Evolutionary conservation across 1,140 invertebrate species (phyloP).

Genomic region (Polypedilum vanderplanki): DNA sequence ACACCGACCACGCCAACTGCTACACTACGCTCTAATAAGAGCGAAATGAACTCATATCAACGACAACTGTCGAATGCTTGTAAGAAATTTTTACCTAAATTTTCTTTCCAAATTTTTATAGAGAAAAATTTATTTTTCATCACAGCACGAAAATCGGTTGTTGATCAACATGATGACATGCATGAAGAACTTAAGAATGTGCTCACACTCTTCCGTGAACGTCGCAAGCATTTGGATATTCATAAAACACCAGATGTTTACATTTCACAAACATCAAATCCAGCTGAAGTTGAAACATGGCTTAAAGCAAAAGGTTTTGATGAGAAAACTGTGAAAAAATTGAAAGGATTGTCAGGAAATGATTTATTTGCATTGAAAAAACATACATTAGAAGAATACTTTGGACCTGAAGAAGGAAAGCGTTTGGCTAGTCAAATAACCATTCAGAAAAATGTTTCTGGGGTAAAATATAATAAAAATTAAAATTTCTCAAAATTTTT

Average conservation of each 20-base stretch:
- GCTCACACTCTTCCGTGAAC: conserved; percentile 54
- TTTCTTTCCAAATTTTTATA: conserved; percentile 29
- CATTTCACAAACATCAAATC: conserved; percentile 57
- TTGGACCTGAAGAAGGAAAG: conserved; percentile 61
- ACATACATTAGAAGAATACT: conserved; percentile 58
- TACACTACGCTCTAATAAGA: conserved; percentile 37
- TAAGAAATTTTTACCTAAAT: neutral
- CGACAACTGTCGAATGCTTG: neutral
- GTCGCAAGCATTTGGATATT: conserved; percentile 52
- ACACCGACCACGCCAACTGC: conserved; percentile 37
- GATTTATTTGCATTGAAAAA: conserved; percentile 62
- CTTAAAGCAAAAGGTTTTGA: conserved; percentile 67
- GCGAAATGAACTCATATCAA: conserved; percentile 34
- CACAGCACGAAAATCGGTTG: conserved; percentile 37
- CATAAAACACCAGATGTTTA: conserved; percentile 63
- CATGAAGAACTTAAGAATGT: conserved; percentile 64
- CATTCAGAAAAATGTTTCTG: conserved; percentile 65
- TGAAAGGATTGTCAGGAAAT: conserved; percentile 58
- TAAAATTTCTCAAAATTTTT: conserved; percentile 32
- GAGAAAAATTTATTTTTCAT: conserved; percentile 31
- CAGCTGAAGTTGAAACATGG: conserved; percentile 66
- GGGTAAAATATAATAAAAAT: conserved; percentile 50
- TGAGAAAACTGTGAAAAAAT: conserved; percentile 52
- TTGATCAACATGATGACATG: conserved; percentile 45
- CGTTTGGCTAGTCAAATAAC: conserved; percentile 67